phyloP scores from a whole-genome alignment of 2,113 vertebrate genomes.

The Mobula hypostoma region DNA sequence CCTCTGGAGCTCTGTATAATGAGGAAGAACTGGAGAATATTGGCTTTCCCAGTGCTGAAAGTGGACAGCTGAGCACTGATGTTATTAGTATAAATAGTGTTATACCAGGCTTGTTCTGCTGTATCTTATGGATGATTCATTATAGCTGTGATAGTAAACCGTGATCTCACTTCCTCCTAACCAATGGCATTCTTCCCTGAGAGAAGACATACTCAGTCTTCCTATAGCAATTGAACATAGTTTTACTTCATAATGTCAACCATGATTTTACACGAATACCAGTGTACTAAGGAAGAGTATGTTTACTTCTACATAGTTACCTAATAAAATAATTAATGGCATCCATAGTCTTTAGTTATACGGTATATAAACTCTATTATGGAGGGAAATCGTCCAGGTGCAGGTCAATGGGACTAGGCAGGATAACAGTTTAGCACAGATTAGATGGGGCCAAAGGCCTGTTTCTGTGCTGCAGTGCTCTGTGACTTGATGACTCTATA shows the following conservation, averaged over 20 bases:
- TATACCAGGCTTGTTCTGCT: neutral
- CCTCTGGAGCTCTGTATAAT: neutral
- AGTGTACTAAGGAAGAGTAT: neutral
- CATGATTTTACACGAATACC: neutral
- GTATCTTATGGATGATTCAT: neutral
- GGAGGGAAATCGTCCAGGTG: too few species aligned
- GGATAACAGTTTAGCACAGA: too few species aligned
- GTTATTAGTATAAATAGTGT: neutral
- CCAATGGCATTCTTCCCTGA: neutral
- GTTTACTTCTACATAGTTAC: neutral
- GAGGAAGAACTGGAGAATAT: neutral
- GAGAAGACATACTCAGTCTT: neutral
- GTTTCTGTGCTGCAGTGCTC: too few species aligned
- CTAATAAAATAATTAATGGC: neutral
- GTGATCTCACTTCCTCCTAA: neutral
- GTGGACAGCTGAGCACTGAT: neutral
- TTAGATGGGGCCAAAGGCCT: too few species aligned
- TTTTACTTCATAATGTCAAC: neutral
- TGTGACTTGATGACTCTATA: too few species aligned
- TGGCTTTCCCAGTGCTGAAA: neutral
- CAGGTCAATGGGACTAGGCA: too few species aligned
- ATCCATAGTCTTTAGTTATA: neutral
- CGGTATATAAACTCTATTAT: too few species aligned
- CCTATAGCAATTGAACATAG: neutral
- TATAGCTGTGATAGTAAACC: neutral